Evolutionary conservation across 2,888 invertebrate species (phyloP).

Genomic region (Exephanes ischioxanthus): DNA sequence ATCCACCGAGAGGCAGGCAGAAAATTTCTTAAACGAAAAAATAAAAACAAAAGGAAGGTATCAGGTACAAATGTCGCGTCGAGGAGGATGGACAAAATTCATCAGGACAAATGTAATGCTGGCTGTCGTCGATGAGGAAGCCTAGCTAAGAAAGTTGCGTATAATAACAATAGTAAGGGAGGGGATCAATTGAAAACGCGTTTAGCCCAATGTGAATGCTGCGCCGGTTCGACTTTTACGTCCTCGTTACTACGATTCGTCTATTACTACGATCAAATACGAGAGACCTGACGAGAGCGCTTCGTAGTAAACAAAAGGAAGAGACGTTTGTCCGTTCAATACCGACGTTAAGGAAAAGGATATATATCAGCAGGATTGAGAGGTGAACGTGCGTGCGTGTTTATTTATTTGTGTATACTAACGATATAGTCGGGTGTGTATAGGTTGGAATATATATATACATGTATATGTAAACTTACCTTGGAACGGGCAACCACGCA

Average conservation of each 20-base stretch:
- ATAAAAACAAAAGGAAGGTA: not conserved
- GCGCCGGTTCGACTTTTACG: slow-evolving; percentile 6
- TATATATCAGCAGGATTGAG: slow-evolving; percentile 42
- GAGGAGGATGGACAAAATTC: not conserved
- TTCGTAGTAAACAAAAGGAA: slow-evolving; percentile 40
- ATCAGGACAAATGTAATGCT: not conserved
- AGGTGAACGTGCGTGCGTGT: slow-evolving; percentile 54
- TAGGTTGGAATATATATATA: slow-evolving; percentile 27
- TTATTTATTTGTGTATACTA: slow-evolving; percentile 37
- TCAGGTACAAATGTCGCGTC: slow-evolving; percentile 1
- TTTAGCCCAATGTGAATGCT: slow-evolving; percentile 22
- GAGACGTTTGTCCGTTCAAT: slow-evolving; percentile 18
- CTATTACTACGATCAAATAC: slow-evolving; percentile 36
- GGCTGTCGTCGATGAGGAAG: slow-evolving; percentile 1
- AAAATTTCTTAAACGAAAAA: not conserved
- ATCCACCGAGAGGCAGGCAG: not conserved
- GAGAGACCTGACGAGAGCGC: not conserved
- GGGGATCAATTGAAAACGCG: slow-evolving; percentile 31
- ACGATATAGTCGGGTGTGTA: slow-evolving; percentile 22
- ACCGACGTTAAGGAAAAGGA: slow-evolving; percentile 14
- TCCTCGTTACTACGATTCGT: slow-evolving; percentile 31
- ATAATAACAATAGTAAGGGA: not conserved
- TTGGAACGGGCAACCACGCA: slow-evolving; percentile 43
- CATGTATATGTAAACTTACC: slow-evolving; percentile 13
- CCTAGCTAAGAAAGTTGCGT: not conserved